Percentiles rank a stretch among this genome's conserved stretches.
phyloP scores from a whole-genome alignment of 1,140 invertebrate genomes.

The Frieseomelitta varia region DNA sequence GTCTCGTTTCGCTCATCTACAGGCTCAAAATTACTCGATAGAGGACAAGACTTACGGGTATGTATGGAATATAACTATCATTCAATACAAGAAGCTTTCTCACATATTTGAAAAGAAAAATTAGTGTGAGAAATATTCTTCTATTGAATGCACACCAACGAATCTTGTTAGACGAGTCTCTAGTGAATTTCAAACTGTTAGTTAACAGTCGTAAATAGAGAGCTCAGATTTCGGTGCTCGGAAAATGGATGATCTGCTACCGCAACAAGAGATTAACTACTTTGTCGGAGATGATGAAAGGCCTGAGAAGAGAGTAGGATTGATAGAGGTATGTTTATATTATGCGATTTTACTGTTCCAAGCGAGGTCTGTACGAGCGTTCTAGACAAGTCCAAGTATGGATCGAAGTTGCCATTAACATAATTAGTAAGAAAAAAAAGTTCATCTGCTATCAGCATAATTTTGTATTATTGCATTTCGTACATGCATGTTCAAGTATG shows the following conservation, averaged over 20 bases:
- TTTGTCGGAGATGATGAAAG: constrained; percentile 62
- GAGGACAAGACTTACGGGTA: constrained; percentile 96
- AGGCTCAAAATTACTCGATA: constrained; percentile 97
- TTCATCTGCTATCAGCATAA: neutral
- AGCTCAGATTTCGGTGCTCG: constrained; percentile 64
- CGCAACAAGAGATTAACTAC: constrained; percentile 63
- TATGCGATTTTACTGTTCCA: constrained; percentile 61
- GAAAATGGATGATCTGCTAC: constrained; percentile 64
- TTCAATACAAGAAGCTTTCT: constrained; percentile 56
- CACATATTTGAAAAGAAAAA: constrained; percentile 3
- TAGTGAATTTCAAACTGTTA: constrained; percentile 69
- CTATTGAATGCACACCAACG: constrained; percentile 42
- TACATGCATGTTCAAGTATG: constrained; percentile 26
- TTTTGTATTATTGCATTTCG: neutral
- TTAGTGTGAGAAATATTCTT: constrained; percentile 55
- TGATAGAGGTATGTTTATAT: constrained; percentile 67
- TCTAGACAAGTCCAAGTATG: constrained; percentile 49
- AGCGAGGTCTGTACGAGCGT: constrained; percentile 19
- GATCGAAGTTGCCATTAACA: neutral
- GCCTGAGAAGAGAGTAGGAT: constrained; percentile 64
- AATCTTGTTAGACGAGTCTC: constrained; percentile 59
- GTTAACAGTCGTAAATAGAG: constrained; percentile 67
- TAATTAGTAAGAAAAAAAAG: neutral
- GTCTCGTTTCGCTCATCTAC: constrained; percentile 89
- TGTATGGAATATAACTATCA: constrained; percentile 72